Evolutionary conservation across 2,113 vertebrate species (phyloP), one percentile per base, ranked within the genome.

Genomic region (Rhynchomys soricoides): DNA sequence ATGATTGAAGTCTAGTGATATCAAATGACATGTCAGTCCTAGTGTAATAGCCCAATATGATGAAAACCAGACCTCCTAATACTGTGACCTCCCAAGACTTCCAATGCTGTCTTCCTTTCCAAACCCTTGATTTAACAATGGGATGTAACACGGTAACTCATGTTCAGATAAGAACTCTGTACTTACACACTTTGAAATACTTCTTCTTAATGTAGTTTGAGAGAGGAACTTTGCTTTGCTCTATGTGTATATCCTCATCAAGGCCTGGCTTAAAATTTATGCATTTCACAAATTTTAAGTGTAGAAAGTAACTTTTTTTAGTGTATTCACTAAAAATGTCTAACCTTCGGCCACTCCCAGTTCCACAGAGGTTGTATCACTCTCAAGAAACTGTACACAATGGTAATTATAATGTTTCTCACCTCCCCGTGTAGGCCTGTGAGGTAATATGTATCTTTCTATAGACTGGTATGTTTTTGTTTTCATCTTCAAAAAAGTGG

Each of bases 1-100:
- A 16, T 87, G 1, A 45, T 19, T 3, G 12, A 62, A 82, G 12
- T 68, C 13, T 13, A 45, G 45, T 31, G 68, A 87, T 31, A 7
- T 21, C 55, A 68, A 86, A n/a, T 29, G 15, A 15, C 9, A n/a
- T 43, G 48, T 3, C 19, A 31, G 52, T 68, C 17, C 45, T 2
- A 66, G 7, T 7, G 3, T 12, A 22, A 17, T 7, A 29, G 7
- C 6, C 52, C 24, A 52, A 17, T 0, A 3, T 0, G 0, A 71
- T 50, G 13, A 48, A 43, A 21, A 66, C 7, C 59, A 50, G 40
- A 3, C 21, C 57, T 71, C 45, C 2, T 1, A 1, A 55, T 3
- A 22, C 24, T 0, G 8, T 4, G 34, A 7, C 4, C 31, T 37
- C 43, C 37, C 37, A 82, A 59, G n/a, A 40, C 22, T 40, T 16